These are phyloP conservation scores for Drymodes brunneopygia DNA, from an alignment of 2,113 vertebrate species.

Conservation along the genomic window DNA sequence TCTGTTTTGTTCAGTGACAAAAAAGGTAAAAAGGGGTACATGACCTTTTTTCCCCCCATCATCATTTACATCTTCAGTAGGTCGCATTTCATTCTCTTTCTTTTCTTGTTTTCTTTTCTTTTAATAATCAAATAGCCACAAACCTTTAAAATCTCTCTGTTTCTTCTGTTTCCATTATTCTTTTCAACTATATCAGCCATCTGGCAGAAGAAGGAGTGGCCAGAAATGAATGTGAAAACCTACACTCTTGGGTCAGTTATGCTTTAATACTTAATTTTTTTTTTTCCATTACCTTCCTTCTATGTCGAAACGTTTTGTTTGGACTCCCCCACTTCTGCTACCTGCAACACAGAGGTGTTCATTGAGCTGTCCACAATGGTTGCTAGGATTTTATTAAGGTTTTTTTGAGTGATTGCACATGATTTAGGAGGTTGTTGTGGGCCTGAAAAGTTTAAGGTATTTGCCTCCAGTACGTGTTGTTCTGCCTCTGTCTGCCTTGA, in stretches of 20 bases:
- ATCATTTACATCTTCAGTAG: background rate
- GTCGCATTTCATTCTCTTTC: background rate
- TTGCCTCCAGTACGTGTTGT: background rate
- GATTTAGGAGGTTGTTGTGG: background rate
- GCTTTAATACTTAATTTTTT: background rate
- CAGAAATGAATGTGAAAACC: background rate
- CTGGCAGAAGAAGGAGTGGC: background rate
- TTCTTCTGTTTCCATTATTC: background rate
- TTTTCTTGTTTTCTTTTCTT: background rate
- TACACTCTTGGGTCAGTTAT: background rate
- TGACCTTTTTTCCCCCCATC: no score
- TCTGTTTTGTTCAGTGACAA: background rate
- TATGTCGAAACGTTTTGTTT: background rate
- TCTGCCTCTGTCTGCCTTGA: background rate
- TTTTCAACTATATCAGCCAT: background rate
- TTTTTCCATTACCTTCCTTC: background rate
- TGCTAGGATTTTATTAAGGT: background rate
- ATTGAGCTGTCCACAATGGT: background rate
- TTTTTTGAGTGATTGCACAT: background rate
- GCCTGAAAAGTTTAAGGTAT: background rate
- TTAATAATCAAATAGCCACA: background rate
- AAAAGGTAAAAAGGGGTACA: background rate
- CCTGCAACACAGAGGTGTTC: background rate
- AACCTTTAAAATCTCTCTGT: background rate
- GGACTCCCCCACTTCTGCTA: background rate